Evolutionary conservation across 2,797 vertebrate genomes (phyloP).

Genomic region (Tangara arthus): DNA sequence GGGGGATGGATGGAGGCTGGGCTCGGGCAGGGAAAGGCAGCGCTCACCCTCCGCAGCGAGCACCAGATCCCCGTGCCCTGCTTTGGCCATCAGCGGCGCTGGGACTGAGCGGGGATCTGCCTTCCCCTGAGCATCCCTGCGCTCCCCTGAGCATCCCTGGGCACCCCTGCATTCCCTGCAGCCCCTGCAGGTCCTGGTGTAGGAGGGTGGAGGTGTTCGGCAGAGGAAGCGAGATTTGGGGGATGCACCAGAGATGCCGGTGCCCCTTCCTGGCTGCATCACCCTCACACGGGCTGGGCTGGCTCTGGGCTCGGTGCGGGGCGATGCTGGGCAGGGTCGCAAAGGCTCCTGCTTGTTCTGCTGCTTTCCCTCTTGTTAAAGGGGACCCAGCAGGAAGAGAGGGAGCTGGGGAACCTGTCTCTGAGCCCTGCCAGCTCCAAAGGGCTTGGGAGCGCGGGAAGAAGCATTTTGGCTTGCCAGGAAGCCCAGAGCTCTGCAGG

Average conservation of each 20-base stretch:
- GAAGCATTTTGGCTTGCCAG: background rate
- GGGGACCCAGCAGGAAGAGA: background rate
- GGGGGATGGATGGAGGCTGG: background rate
- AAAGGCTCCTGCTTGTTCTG: background rate
- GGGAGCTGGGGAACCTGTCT: background rate
- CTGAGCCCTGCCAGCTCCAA: background rate
- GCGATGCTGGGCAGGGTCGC: rapidly evolving
- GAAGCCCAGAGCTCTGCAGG: background rate
- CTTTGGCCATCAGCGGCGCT: background rate
- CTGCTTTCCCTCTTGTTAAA: background rate
- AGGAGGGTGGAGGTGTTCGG: background rate
- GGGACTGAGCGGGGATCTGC: background rate
- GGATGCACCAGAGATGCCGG: rapidly evolving
- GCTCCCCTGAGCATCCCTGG: background rate
- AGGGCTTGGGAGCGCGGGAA: rapidly evolving
- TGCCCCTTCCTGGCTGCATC: rapidly evolving
- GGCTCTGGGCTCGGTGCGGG: background rate
- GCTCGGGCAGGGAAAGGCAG: background rate
- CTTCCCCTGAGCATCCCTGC: background rate
- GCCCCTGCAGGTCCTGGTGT: background rate
- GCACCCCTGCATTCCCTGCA: background rate
- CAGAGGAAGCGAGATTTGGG: background rate
- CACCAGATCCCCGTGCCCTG: rapidly evolving
- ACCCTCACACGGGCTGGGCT: rapidly evolving
- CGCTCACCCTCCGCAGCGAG: rapidly evolving